phyloP scores from a whole-genome alignment of 2,888 invertebrate species.

The Drosophila acutilabella region DNA sequence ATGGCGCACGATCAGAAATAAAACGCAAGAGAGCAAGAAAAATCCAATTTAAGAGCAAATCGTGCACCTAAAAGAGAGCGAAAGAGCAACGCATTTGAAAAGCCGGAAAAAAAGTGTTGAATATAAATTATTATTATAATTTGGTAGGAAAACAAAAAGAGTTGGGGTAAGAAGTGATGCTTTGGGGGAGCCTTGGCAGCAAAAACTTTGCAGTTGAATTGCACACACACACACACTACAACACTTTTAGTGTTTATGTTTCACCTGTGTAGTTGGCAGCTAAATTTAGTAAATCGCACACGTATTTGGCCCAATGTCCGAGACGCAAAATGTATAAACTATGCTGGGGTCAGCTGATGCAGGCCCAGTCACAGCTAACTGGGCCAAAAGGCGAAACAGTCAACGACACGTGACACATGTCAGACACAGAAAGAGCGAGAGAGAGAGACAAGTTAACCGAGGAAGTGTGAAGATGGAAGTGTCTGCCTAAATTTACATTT shows the following conservation, averaged over 20 bases:
- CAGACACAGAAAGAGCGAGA: slow-evolving; percentile 1
- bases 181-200: slow-evolving; percentile 58
- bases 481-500: slow-evolving; percentile 41
- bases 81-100: slow-evolving; percentile 18
- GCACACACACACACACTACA: slow-evolving; percentile 41
- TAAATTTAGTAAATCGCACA: slow-evolving; percentile 79
- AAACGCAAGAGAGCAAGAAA: slow-evolving; percentile 52
- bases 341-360: slow-evolving; percentile 75
- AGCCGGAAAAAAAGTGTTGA: slow-evolving; percentile 65
- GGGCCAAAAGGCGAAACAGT: slow-evolving; percentile 79
- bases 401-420: slow-evolving; percentile 68
- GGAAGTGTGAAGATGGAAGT: background rate
- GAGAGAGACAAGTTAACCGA: background rate
- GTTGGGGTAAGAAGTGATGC: slow-evolving; percentile 23
- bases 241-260: slow-evolving; percentile 35
- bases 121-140: slow-evolving; percentile 42
- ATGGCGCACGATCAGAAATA: slow-evolving; percentile 73
- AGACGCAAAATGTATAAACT: slow-evolving; percentile 67
- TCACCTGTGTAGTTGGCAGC: slow-evolving; percentile 65
- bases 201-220: slow-evolving; percentile 64
- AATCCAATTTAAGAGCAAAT: slow-evolving; percentile 30
- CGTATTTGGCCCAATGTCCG: slow-evolving; percentile 80
- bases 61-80: slow-evolving; percentile 16
- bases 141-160: slow-evolving; percentile 51
- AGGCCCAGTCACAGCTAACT: slow-evolving; percentile 56